Base-by-base conservation (phyloP, 2,888 invertebrate genomes). In the Heliconius charithonia region DNA sequence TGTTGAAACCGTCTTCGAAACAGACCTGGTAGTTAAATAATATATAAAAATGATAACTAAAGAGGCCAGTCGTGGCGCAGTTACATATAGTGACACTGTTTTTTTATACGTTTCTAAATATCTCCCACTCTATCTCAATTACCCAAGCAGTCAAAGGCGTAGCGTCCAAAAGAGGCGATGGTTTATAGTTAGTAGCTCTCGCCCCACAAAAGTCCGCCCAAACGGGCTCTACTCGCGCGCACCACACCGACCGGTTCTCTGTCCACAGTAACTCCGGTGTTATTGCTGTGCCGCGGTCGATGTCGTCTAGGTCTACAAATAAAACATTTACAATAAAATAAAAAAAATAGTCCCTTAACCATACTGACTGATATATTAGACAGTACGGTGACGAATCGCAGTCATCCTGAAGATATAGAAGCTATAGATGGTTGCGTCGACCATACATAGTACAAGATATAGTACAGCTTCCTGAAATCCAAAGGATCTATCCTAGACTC, bases 181-280 rank as follows among this genome's bases (percentile, higher is more conserved):
- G 96, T 85, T 96, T 96, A 87, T 96, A 96, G 79, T 96, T 95
- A 2, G 97, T 97, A 0, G 98, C 97, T 45, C 97, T 95, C 1
- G 97, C 97, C 10, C 98, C 98, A 81, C 97, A 95, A 90, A 99
- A 99, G 91, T 99, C 99, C 19, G 97, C 97, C 98, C 99, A 99
- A 75, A 98, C 96, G 0, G 99, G 99, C 89, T 99, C 99, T 66
- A 98, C 95, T 84, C 97, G 96, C 22, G 98, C 96, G 89, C 97
- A 98, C 97, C 99, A 99, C 19, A 99, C 96, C 85, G 97, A 97
- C 83, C 98, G 96, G n/a, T 97, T 97, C 89, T 98, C 98, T 0
- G 97, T 96, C 98, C 98, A 98, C 76, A 98, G 89, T 77, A 96
- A 85, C 85, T 96, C 96, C 2, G 91, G 86, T 0, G 86, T 86